Percentiles rank a stretch among this genome's conserved stretches.
These are phyloP conservation scores for Calliphora vicina DNA, from an alignment of 1,140 invertebrate species.

Conservation along the genomic window DNA sequence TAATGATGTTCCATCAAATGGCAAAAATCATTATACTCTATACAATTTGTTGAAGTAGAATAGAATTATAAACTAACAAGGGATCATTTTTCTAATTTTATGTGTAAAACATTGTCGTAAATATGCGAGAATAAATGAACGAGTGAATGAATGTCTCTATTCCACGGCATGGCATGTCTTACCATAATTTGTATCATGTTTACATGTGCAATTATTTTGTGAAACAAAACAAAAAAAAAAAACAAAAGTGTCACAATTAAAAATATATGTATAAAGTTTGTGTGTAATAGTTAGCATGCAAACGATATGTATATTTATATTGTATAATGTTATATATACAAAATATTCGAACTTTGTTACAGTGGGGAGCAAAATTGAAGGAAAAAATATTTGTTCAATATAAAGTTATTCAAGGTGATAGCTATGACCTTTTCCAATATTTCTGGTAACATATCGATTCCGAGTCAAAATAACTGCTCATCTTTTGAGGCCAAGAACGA, in stretches of 20 bases:
- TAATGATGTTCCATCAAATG: background rate
- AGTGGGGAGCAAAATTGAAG: background rate
- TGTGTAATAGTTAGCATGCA: background rate
- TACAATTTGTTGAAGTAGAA: background rate
- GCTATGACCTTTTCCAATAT: too few species aligned
- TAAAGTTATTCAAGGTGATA: too few species aligned
- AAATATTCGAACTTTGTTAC: background rate
- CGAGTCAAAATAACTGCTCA: too few species aligned
- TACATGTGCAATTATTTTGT: background rate
- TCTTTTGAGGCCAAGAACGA: too few species aligned
- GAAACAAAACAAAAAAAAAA: too few species aligned
- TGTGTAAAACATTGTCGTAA: too few species aligned
- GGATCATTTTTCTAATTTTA: background rate
- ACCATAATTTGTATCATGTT: slow-evolving; percentile 5
- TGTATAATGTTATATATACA: background rate
- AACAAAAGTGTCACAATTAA: slow-evolving; percentile 2
- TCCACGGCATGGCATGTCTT: background rate
- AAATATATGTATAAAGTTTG: background rate
- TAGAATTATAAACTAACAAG: background rate
- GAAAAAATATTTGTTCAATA: background rate
- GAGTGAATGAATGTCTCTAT: too few species aligned
- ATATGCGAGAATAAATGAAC: too few species aligned
- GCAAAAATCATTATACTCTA: background rate
- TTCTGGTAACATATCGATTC: too few species aligned
- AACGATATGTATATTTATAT: background rate